phyloP scores from a whole-genome alignment of 2,888 invertebrate genomes.

The Dicranocentrus wangi region DNA sequence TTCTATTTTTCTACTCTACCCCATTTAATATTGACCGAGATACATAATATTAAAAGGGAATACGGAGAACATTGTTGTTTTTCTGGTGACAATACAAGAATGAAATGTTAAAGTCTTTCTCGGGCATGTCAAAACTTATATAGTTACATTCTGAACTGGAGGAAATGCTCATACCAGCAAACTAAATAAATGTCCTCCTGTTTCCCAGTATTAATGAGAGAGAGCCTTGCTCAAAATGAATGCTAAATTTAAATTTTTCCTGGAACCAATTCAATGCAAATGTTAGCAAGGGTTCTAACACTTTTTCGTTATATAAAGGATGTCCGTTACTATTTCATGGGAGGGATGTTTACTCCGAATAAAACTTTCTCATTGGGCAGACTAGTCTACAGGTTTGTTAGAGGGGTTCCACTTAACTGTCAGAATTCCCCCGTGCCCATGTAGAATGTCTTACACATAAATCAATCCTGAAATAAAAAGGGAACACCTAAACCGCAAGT shows the following conservation, averaged over 20 bases:
- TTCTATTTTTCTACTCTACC: too few species aligned
- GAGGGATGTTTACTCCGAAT: background rate
- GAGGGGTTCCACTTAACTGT: background rate
- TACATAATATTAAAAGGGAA: too few species aligned
- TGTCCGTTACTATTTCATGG: background rate
- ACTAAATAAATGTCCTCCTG: too few species aligned
- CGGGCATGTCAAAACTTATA: too few species aligned
- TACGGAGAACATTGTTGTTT: too few species aligned
- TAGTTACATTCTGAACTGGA: too few species aligned
- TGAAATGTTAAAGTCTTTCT: too few species aligned
- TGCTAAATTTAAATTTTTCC: background rate
- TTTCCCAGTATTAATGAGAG: too few species aligned
- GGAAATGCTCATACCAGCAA: too few species aligned
- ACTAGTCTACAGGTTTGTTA: background rate
- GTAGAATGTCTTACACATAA: background rate
- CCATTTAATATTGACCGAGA: too few species aligned
- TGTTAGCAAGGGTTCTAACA: background rate
- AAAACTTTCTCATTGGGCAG: background rate
- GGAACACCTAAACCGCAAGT: background rate
- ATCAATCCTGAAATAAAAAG: constrained; percentile 3
- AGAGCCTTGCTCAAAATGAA: background rate
- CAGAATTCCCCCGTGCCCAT: constrained; percentile 12
- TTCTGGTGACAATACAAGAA: too few species aligned
- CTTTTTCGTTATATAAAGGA: background rate
- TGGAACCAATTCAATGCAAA: background rate